phyloP scores from a whole-genome alignment of 2,888 invertebrate species.

The Aspidapion aeneum region DNA sequence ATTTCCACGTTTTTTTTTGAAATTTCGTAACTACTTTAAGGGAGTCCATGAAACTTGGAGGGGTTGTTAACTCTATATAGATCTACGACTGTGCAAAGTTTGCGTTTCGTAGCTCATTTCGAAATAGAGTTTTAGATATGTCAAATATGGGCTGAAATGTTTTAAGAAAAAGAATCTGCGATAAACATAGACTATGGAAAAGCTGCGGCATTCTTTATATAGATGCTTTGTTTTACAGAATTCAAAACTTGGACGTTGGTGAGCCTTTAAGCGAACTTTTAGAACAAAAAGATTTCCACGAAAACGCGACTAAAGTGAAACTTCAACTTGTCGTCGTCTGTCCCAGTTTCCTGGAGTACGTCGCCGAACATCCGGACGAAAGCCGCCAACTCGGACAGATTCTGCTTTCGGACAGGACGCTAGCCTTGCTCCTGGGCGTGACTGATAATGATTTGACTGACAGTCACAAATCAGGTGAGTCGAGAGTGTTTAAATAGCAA shows the following conservation, averaged over 20 bases:
- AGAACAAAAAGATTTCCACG: slow-evolving; percentile 52
- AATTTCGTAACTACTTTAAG: no score
- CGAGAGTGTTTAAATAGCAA: background rate
- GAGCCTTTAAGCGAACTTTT: slow-evolving; percentile 52
- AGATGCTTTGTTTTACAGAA: slow-evolving; percentile 59
- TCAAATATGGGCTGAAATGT: no score
- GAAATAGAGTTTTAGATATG: no score
- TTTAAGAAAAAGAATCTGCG: no score
- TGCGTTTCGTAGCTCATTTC: no score
- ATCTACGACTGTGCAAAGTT: no score
- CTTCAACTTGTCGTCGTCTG: slow-evolving; percentile 79
- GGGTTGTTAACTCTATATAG: no score
- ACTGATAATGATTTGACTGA: slow-evolving; percentile 68
- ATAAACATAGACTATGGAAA: no score
- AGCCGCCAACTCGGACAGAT: slow-evolving; percentile 54
- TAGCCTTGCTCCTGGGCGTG: slow-evolving; percentile 79
- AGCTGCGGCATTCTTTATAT: no score
- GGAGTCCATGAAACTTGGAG: no score
- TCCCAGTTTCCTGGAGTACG: slow-evolving; percentile 65
- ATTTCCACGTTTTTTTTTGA: no score
- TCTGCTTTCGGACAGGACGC: slow-evolving; percentile 66
- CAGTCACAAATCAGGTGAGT: slow-evolving; percentile 63
- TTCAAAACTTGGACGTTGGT: slow-evolving; percentile 71
- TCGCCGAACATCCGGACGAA: slow-evolving; percentile 55
- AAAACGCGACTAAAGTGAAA: slow-evolving; percentile 61